Evolutionary conservation across 2,888 invertebrate genomes (phyloP).

Genomic region (Cecidostiba fungosa): DNA sequence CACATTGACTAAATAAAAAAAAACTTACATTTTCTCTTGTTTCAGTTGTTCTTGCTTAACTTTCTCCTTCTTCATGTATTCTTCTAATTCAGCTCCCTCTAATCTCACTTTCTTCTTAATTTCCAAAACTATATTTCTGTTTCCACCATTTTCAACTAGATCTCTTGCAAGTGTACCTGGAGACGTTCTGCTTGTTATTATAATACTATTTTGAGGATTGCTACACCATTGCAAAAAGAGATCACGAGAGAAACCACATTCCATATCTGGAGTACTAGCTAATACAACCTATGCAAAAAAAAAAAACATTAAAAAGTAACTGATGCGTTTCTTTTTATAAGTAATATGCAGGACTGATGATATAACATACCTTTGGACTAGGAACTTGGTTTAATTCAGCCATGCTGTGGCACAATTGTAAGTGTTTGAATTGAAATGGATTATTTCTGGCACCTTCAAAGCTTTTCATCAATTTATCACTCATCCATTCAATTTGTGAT

Average conservation of each 20-base stretch:
- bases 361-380: constrained; percentile 87
- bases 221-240: constrained; percentile 97
- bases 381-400: constrained; percentile 92
- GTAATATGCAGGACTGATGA: neutral
- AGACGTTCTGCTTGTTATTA: constrained; percentile 93
- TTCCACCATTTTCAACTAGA: constrained; percentile 88
- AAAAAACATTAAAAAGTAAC: neutral
- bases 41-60: constrained; percentile 80
- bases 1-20: neutral
- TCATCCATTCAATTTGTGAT: constrained; percentile 99
- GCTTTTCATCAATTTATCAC: constrained; percentile 96
- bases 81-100: constrained; percentile 90
- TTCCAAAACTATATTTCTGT: constrained; percentile 87
- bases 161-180: constrained; percentile 91
- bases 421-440: constrained; percentile 96
- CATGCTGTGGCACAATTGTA: constrained; percentile 96
- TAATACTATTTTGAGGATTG: constrained; percentile 95
- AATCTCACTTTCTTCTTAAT: constrained; percentile 87
- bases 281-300: constrained; percentile 87
- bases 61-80: constrained; percentile 86
- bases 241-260: constrained; percentile 96
- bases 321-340: neutral
- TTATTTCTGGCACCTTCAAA: constrained; percentile 95
- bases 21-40: constrained; percentile 79
- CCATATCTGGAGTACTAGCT: constrained; percentile 96